These are phyloP conservation scores for Atta colombica DNA, from an alignment of 1,140 invertebrate genomes.

Conservation along the genomic window DNA sequence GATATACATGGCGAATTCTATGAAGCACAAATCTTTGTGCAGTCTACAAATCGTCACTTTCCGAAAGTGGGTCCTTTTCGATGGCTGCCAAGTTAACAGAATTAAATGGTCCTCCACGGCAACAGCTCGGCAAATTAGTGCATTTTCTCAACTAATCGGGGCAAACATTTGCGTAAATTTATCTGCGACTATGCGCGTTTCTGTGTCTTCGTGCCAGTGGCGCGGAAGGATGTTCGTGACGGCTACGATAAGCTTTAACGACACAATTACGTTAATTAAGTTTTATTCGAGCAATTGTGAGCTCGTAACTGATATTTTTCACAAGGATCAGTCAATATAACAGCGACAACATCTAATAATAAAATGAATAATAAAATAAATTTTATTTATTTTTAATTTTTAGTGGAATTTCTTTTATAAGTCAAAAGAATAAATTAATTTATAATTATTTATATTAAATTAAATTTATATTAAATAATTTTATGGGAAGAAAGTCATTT, in stretches of 20 bases:
- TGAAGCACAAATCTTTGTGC: not conserved
- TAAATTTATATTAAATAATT: not conserved
- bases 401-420: not conserved
- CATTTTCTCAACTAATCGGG: not conserved
- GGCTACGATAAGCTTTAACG: not conserved
- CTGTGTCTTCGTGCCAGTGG: not conserved
- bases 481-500: not conserved
- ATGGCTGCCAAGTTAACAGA: not conserved
- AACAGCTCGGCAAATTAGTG: constrained; percentile 36
- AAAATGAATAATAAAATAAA: not conserved
- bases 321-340: not conserved
- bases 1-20: not conserved
- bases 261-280: constrained; percentile 25
- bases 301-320: not conserved
- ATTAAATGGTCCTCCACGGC: not conserved
- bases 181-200: not conserved
- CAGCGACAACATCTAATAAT: not conserved
- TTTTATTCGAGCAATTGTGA: constrained; percentile 3
- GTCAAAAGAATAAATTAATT: too few species aligned
- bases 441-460: too few species aligned
- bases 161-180: constrained; percentile 20
- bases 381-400: not conserved
- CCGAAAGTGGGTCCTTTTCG: not conserved
- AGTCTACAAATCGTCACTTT: not conserved
- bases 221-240: not conserved